phyloP scores from a whole-genome alignment of 2,113 vertebrate genomes.

The Pygoscelis antarcticus region DNA sequence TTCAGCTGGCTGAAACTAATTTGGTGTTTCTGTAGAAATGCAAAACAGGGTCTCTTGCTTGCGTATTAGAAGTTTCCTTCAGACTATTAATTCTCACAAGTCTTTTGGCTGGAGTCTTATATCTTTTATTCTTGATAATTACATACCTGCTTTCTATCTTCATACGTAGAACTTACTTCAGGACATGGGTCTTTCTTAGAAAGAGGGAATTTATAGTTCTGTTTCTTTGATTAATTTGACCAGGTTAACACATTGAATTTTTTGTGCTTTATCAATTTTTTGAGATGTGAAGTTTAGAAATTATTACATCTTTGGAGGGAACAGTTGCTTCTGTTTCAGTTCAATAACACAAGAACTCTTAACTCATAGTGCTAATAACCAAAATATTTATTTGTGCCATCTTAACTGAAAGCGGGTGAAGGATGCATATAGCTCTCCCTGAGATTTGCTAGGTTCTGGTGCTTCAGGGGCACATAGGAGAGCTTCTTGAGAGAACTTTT shows the following conservation, averaged over 20 bases:
- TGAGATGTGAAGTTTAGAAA: background rate
- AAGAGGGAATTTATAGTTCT: background rate
- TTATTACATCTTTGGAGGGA: background rate
- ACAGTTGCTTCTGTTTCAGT: background rate
- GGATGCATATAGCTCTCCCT: background rate
- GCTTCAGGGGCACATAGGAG: background rate
- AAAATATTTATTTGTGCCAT: background rate
- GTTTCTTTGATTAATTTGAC: background rate
- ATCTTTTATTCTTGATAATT: background rate
- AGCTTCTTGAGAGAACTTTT: background rate
- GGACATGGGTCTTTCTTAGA: background rate
- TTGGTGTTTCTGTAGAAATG: background rate
- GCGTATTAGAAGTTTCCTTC: background rate
- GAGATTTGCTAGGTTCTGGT: background rate
- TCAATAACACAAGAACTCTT: background rate
- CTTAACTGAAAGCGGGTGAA: background rate
- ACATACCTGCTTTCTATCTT: background rate
- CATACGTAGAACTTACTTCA: background rate
- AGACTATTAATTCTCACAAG: background rate
- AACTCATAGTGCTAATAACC: too few species aligned
- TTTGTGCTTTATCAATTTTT: background rate
- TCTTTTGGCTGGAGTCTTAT: background rate
- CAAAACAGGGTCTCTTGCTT: background rate
- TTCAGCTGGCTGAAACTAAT: background rate
- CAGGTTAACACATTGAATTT: background rate